A percentile compares a stretch with the other conserved stretches of the same genome.
Evolutionary conservation across 2,797 vertebrate genomes (phyloP).

Genomic region (Takifugu ocellatus): DNA sequence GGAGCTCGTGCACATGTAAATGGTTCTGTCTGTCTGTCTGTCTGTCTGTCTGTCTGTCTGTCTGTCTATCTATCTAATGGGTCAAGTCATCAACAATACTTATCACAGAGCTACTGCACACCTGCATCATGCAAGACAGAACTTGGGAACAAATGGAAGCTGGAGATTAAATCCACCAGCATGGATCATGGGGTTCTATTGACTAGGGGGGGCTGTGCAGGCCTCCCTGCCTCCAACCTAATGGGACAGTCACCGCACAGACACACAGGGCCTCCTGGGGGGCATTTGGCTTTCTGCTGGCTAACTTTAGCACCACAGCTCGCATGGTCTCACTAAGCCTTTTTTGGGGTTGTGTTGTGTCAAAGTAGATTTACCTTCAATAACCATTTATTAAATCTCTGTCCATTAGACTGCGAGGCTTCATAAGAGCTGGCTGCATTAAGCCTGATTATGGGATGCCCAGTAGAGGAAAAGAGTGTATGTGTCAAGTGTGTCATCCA

Average conservation of each 20-base stretch:
- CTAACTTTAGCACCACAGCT: slow-evolving; percentile 69
- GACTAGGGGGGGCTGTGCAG: neutral
- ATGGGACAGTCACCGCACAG: slow-evolving; percentile 22
- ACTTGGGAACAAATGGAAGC: slow-evolving; percentile 15
- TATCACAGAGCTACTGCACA: slow-evolving; percentile 22
- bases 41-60: too few relatives aligned
- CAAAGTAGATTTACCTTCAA: slow-evolving; percentile 97
- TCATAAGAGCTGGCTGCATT: slow-evolving; percentile 85
- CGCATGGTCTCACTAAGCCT: slow-evolving; percentile 65
- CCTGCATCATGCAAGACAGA: slow-evolving; percentile 11
- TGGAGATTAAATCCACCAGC: slow-evolving; percentile 12
- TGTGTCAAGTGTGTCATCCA: slow-evolving; percentile 76
- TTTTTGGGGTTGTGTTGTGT: slow-evolving; percentile 78
- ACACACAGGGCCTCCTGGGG: slow-evolving; percentile 22
- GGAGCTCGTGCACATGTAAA: too few relatives aligned
- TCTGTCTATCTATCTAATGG: slow-evolving; percentile 8
- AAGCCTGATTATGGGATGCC: slow-evolving; percentile 91
- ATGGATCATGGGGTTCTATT: neutral
- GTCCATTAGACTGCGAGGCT: slow-evolving; percentile 87
- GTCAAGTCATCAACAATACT: slow-evolving; percentile 33
- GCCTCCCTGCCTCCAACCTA: slow-evolving; percentile 31
- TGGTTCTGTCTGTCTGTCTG: too few relatives aligned
- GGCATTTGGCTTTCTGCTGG: slow-evolving; percentile 43
- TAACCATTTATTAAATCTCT: slow-evolving; percentile 99
- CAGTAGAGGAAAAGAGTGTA: slow-evolving; percentile 77